Conservation (phyloP, 2,797 vertebrate genomes). For the Salmo trutta region DNA sequence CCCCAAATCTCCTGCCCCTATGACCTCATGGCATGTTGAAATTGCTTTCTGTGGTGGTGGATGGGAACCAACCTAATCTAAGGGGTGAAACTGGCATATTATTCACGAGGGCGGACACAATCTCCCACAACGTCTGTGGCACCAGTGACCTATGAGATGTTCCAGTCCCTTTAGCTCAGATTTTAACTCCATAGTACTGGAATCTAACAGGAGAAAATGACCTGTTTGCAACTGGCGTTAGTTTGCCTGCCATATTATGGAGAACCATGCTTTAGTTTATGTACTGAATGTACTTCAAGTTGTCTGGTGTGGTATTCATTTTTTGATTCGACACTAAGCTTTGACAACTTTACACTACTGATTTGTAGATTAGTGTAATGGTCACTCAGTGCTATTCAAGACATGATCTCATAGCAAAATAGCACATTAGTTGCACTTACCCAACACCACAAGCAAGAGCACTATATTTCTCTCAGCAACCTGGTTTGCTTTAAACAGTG, state of each 20-base stretch:
- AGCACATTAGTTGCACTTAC: not conserved
- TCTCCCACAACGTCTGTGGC: not conserved
- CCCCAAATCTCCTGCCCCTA: conserved; percentile 25
- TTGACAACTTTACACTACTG: not conserved
- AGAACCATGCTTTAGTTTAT: not conserved
- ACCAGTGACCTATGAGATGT: not conserved
- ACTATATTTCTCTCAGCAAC: not conserved
- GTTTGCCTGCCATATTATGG: not conserved
- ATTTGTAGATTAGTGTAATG: not conserved
- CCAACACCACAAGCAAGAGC: not conserved
- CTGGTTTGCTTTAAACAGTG: not conserved
- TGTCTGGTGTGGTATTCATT: not conserved
- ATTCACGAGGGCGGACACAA: not conserved
- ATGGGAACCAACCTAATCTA: not conserved
- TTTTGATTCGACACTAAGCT: not conserved
- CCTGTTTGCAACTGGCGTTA: not conserved
- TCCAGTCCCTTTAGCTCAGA: not conserved
- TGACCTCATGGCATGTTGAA: conserved; percentile 27
- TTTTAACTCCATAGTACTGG: too few species aligned
- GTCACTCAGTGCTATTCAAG: not conserved
- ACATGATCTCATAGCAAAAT: conserved; percentile 8
- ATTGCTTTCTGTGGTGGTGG: too few species aligned
- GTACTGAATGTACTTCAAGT: not conserved
- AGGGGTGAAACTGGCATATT: conserved; percentile 6
- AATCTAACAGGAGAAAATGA: not conserved